Percentiles rank a stretch among this genome's conserved stretches.
phyloP scores from a whole-genome alignment of 2,113 vertebrate species.

The Gallinago paraguaiae region DNA sequence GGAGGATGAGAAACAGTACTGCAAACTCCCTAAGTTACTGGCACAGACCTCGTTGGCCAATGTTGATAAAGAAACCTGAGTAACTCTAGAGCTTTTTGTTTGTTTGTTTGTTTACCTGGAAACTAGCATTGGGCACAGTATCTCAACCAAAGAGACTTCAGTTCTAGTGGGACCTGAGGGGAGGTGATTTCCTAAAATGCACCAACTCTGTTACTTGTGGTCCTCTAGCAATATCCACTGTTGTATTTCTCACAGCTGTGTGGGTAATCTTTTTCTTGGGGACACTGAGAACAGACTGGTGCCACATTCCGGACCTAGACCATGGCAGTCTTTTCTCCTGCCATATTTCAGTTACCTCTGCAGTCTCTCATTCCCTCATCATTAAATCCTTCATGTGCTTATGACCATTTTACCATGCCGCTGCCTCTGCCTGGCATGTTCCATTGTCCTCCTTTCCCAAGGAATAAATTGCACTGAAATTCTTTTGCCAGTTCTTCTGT shows the following conservation, averaged over 20 bases:
- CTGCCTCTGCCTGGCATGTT: neutral
- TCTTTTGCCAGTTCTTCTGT: neutral
- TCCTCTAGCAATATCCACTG: neutral
- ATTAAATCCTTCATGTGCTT: neutral
- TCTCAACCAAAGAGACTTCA: neutral
- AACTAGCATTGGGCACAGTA: neutral
- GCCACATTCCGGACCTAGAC: neutral
- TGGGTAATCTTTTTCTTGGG: neutral
- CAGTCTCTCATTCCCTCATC: neutral
- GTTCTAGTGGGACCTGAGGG: neutral
- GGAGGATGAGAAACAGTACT: neutral
- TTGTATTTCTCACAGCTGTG: neutral
- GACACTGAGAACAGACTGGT: neutral
- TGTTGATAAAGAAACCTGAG: neutral
- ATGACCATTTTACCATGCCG: neutral
- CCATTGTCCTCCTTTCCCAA: neutral
- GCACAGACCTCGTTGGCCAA: neutral
- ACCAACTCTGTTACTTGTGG: neutral
- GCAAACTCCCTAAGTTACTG: neutral
- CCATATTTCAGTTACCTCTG: neutral
- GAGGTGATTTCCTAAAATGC: neutral
- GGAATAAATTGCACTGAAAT: neutral
- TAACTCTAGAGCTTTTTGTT: neutral
- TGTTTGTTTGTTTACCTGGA: neutral
- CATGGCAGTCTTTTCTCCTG: neutral